Evolutionary conservation across 2,113 vertebrate species (phyloP).

Genomic region (Xiphophorus hellerii): DNA sequence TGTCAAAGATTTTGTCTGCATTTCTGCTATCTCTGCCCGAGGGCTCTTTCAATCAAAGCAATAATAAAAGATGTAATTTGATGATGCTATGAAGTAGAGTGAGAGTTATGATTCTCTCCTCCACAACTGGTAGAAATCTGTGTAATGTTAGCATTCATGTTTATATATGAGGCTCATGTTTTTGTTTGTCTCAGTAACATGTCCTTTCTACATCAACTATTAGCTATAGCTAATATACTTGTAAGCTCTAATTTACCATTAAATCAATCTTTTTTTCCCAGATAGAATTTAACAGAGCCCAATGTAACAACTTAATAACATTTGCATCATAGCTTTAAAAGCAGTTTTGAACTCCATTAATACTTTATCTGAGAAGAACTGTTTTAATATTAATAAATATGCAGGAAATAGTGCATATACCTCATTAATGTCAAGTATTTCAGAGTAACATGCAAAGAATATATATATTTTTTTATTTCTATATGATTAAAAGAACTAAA

Average conservation of each 20-base stretch:
- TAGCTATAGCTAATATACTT: neutral
- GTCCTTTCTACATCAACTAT: neutral
- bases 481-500: too few species aligned
- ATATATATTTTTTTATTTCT: too few species aligned
- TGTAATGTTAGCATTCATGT: neutral
- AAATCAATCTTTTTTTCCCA: neutral
- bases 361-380: too few species aligned
- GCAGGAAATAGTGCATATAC: too few species aligned
- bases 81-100: slow-evolving; percentile 1
- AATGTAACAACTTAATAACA: too few species aligned
- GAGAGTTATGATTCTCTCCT: slow-evolving; percentile 7
- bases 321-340: too few species aligned
- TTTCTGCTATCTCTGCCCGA: neutral
- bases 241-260: neutral
- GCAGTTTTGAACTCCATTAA: too few species aligned
- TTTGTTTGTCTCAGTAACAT: neutral
- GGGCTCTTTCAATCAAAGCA: slow-evolving; percentile 8
- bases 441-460: too few species aligned
- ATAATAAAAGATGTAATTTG: slow-evolving; percentile 21
- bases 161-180: neutral
- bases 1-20: slow-evolving; percentile 1
- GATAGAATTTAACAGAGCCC: neutral
- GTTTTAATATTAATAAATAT: too few species aligned
- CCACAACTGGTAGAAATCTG: neutral
- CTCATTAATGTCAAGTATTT: too few species aligned